Conservation (phyloP, 1,140 invertebrate genomes). For the Coenobita brevimanus region DNA sequence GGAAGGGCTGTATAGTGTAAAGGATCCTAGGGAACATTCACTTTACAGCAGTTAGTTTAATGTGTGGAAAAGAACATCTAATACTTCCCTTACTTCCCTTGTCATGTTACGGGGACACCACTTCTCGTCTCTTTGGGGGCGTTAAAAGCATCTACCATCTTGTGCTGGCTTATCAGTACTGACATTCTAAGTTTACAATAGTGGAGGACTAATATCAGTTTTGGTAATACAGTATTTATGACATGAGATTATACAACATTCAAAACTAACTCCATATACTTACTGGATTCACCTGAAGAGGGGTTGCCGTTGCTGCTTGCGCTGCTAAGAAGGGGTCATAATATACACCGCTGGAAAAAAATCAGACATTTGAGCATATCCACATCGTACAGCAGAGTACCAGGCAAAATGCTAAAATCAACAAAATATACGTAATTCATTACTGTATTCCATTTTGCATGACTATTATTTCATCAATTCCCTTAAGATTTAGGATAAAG, state of each 20-base stretch:
- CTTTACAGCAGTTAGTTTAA: not conserved
- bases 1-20: not conserved
- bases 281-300: conserved; percentile 85
- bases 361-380: conserved; percentile 65
- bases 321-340: conserved; percentile 96
- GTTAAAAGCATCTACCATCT: not conserved
- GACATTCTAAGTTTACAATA: no score
- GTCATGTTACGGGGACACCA: conserved; percentile 45
- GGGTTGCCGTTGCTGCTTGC: conserved; percentile 81
- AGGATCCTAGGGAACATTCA: conserved; percentile 60
- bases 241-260: no score
- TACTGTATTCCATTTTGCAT: no score
- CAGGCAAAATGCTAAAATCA: conserved; percentile 39
- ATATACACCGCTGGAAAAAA: conserved; percentile 83
- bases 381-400: not conserved
- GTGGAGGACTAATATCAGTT: no score
- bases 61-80: conserved; percentile 41
- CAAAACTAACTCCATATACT: conserved; percentile 48
- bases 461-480: no score
- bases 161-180: no score
- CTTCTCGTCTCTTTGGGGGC: conserved; percentile 17
- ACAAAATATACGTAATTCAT: not conserved
- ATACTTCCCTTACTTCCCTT: conserved; percentile 44
- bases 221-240: no score
- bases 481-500: no score